Evolutionary conservation across 2,888 invertebrate species (phyloP), one percentile per base, ranked within the genome.

Genomic region (Crioceris asparagi): DNA sequence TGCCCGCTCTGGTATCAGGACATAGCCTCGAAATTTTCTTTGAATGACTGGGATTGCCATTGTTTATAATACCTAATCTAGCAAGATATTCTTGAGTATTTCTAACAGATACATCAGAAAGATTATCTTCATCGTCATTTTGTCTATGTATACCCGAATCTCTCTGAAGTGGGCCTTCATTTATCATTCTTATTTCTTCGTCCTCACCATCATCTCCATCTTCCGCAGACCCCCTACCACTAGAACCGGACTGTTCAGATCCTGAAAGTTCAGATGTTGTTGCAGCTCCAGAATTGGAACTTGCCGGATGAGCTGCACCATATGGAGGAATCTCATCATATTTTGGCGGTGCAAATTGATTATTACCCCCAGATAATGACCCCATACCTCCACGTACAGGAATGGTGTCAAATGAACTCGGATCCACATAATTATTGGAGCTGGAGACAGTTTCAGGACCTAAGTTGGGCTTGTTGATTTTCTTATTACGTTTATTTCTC

Each of bases 151-250:
- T 73, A 30, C 77, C 76, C 12, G 77, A 73, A 57, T 82, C 82
- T 44, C 79, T 70, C 59, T 87, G 84, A 21, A 88, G 64, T 0
- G 85, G 85, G 0, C 90, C 86, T 62, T 94, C 92, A 59, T 93
- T 93, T 46, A 96, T 96, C 92, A 93, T 94, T 49, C 93, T 73
- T 35, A 96, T 93, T 64, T 96, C 96, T 62, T 94, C 94, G 58
- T 96, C 96, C 53, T 92, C 91, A 1, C 85, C 86, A 55, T 87
- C 87, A 49, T 85, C 86, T 1, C 84, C 86, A 50, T 93, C 93
- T 65, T 94, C 94, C 2, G 93, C 94, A 0, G 94, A 94, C 0
- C 96, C 96, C 30, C 94, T 73, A 4, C 96, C 96, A 57, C 93
- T 93, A 0, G 93, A 93, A 0, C 93, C 93, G 0, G 92, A 92